Percentiles rank a stretch among this genome's conserved stretches.
Evolutionary conservation across 2,113 vertebrate species (phyloP).

Genomic region (Terrapene triunguis): DNA sequence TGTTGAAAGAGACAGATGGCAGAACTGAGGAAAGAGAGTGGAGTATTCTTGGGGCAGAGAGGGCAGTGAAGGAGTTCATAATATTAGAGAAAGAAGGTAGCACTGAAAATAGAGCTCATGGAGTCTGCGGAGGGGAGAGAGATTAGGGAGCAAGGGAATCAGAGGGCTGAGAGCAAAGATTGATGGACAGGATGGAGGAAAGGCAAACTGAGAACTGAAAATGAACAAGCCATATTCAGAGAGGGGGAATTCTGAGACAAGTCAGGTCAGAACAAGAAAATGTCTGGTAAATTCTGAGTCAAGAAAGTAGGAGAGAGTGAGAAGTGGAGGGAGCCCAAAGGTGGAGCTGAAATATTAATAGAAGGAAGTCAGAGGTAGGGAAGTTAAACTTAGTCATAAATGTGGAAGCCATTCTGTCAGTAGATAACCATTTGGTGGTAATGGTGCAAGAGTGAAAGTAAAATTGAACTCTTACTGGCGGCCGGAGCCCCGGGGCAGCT

Average conservation of each 20-base stretch:
- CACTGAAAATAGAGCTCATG: accelerated
- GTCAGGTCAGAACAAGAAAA: background rate
- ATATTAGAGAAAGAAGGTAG: accelerated
- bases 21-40: background rate
- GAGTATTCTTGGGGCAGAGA: accelerated
- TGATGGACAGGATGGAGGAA: background rate
- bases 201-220: accelerated
- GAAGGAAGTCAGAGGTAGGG: background rate
- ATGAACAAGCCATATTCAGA: accelerated
- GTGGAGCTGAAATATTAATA: background rate
- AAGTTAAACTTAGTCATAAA: background rate
- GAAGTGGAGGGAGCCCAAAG: accelerated
- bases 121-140: background rate
- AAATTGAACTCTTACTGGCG: too few relatives aligned
- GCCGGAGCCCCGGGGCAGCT: too few relatives aligned
- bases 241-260: background rate
- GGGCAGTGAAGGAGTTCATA: background rate
- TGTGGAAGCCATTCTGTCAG: background rate
- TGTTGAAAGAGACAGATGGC: accelerated
- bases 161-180: background rate
- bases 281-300: background rate
- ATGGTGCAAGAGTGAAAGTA: too few relatives aligned
- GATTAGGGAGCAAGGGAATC: background rate
- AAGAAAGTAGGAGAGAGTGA: accelerated
- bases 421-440: background rate